These are phyloP conservation scores for Malurus melanocephalus DNA, from an alignment of 2,113 vertebrate genomes.

Conservation along the genomic window DNA sequence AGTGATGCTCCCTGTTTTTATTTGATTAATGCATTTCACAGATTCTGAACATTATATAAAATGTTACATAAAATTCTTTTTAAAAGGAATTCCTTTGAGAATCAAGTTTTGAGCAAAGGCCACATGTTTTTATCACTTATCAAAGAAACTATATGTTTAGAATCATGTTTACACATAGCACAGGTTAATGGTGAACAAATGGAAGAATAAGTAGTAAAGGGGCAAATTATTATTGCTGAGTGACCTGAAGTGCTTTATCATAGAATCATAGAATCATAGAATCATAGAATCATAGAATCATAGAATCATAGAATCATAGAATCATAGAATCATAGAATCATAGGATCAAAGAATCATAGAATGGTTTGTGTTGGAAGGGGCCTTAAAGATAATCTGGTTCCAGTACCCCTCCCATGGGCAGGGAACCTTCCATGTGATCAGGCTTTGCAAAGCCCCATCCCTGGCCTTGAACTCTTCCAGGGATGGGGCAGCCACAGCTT, in stretches of 20 bases:
- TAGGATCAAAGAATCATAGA: not conserved
- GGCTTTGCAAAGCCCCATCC: not conserved
- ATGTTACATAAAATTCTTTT: not conserved
- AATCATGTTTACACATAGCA: not conserved
- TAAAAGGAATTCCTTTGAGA: not conserved
- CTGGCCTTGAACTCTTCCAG: not conserved
- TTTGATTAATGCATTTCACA: not conserved
- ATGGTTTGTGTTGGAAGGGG: not conserved
- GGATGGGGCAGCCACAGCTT: not conserved
- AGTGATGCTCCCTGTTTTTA: not conserved
- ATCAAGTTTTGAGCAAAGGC: conserved; percentile 27
- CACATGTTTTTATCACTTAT: not conserved
- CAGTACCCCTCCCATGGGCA: not conserved
- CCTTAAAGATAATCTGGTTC: not conserved
- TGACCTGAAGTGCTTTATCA: not conserved
- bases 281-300: not conserved
- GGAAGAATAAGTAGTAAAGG: not conserved
- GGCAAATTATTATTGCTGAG: not conserved
- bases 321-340: too few relatives aligned
- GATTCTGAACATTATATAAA: not conserved
- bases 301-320: not conserved
- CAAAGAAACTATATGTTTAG: not conserved
- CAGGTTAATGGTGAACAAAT: conserved; percentile 22
- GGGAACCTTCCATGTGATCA: not conserved
- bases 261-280: not conserved